Conservation (phyloP, 2,888 invertebrate species). For the Yponomeuta cagnagella region DNA sequence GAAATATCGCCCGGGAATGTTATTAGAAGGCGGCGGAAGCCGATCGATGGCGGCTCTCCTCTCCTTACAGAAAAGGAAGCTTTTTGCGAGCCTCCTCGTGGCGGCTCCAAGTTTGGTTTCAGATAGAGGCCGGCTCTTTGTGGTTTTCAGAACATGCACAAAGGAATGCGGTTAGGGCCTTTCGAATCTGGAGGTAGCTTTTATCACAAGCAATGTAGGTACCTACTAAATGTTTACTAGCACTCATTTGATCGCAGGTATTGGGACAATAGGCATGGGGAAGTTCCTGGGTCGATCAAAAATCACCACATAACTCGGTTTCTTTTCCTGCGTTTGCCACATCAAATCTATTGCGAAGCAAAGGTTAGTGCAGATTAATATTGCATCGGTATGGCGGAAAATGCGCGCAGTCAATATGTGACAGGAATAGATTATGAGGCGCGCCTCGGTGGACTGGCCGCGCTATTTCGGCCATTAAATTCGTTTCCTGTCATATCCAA, state of each 20-base stretch:
- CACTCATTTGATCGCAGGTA: too few species aligned
- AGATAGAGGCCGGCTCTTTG: constrained; percentile 37
- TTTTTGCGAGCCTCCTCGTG: constrained; percentile 29
- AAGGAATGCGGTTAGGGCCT: constrained; percentile 27
- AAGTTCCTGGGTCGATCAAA: background rate
- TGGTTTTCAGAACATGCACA: constrained; percentile 33
- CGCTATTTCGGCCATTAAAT: constrained; percentile 31
- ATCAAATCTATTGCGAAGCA: constrained; percentile 24
- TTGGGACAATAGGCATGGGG: too few species aligned
- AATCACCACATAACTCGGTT: background rate
- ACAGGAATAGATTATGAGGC: constrained; percentile 30
- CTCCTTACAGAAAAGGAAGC: constrained; percentile 36
- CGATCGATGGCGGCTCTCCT: constrained; percentile 52
- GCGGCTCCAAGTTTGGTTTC: constrained; percentile 37
- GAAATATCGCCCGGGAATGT: constrained; percentile 54
- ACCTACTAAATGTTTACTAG: too few species aligned
- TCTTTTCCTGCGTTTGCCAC: constrained; percentile 19
- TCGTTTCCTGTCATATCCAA: constrained; percentile 20
- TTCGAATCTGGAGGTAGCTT: constrained; percentile 1
- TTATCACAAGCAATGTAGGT: background rate
- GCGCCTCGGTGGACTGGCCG: constrained; percentile 19
- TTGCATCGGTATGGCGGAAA: constrained; percentile 20
- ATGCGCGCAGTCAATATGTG: constrained; percentile 27
- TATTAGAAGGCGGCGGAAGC: constrained; percentile 56
- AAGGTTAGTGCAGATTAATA: constrained; percentile 24